These are phyloP conservation scores for Drosophila pseudoananassae DNA, from an alignment of 1,140 invertebrate species.

Conservation along the genomic window DNA sequence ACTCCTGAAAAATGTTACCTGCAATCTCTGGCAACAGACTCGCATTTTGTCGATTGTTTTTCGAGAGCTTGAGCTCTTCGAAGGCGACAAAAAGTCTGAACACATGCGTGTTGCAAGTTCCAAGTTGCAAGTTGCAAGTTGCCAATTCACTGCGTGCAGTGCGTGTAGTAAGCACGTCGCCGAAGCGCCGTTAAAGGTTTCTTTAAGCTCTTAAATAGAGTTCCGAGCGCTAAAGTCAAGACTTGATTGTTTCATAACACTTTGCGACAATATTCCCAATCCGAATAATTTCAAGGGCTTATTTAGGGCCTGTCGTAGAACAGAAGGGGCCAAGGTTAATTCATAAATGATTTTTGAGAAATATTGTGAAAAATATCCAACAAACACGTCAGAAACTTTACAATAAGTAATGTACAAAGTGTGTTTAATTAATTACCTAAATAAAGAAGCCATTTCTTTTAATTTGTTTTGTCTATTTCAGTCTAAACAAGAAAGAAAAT, in stretches of 20 bases:
- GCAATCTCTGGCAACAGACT: slow-evolving; percentile 18
- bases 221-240: background rate
- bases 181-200: background rate
- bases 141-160: background rate
- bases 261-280: background rate
- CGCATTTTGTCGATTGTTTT: slow-evolving; percentile 41
- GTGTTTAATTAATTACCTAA: too few species aligned
- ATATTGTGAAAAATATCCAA: too few species aligned
- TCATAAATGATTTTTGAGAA: too few species aligned
- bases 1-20: slow-evolving; percentile 5
- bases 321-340: too few species aligned
- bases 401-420: too few species aligned
- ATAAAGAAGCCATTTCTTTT: too few species aligned
- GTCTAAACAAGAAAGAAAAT: too few species aligned
- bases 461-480: too few species aligned
- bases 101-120: slow-evolving; percentile 26
- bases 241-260: background rate
- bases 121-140: background rate
- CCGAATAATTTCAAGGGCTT: too few species aligned
- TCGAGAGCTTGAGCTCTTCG: slow-evolving; percentile 23
- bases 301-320: too few species aligned
- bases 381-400: too few species aligned
- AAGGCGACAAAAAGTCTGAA: slow-evolving; percentile 44
- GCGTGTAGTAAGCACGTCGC: slow-evolving; percentile 3
- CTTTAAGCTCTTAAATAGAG: slow-evolving; percentile 2